Base-by-base conservation (phyloP, 2,888 invertebrate species). In the Xestia ashworthii region DNA sequence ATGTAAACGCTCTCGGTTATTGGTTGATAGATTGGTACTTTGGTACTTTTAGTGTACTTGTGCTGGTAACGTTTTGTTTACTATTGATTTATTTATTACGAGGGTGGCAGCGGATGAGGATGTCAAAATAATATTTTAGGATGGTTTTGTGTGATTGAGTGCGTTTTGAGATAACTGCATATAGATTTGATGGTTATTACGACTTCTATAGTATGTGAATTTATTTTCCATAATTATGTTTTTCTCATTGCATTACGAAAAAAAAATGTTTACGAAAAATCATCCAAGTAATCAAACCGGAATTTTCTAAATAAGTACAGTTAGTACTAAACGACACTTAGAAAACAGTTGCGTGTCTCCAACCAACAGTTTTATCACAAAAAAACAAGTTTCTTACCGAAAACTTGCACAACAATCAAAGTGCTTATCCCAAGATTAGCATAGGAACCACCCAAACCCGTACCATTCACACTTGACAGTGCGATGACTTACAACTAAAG, bases 21-120 rank as follows among this genome's bases (percentile, higher is more conserved):
- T 91, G 92, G 87, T 87, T 92, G 93, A 93, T 93, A 91, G 93
- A 92, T 93, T 88, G 90, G 79, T 87, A 84, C 80, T 85, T 82
- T 77, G 88, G 81, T 88, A 84, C 80, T 89, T 84, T 81, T 83
- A 72, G 78, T 83, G 82, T 74, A 66, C 71, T 70, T 68, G 80
- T 65, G 68, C 76, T 73, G 68, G 41, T 72, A 81, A 82, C 71
- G 80, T 79, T 83, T 80, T 81, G 85, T 84, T 75, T 78, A 82
- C 79, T 80, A 86, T 85, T 81, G 80, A 82, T 85, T 89, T 88
- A 87, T 87, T 88, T 86, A 87, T 83, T 80, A 73, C 53, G 62
- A 65, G 81, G 71, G 77, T 25, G 65, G n/a, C 38, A 66, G 14
- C 84, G 89, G 86, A 89, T 77, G 81, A 68, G 62, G 0, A 9